Percentiles rank a stretch among this genome's conserved stretches.
Conservation (phyloP, 2,888 invertebrate genomes). For the Clanis bilineata region DNA sequence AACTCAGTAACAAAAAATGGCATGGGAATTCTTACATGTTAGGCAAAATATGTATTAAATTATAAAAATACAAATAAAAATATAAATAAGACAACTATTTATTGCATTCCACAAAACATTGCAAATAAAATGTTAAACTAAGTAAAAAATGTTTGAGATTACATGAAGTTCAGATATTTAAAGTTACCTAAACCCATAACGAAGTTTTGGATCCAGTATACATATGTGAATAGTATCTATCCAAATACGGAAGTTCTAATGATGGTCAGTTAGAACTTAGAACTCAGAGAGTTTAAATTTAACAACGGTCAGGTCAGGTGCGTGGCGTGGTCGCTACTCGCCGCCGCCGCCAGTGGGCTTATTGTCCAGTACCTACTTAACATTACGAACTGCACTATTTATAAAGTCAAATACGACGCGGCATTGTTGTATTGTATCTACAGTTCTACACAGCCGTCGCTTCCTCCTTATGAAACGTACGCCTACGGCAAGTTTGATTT, state of each 20-base stretch:
- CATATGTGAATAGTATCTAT: neutral
- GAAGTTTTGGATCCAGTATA: too few species aligned
- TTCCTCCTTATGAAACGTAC: conserved; percentile 66
- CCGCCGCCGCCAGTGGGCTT: conserved; percentile 27
- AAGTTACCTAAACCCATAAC: too few species aligned
- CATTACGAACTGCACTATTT: conserved; percentile 67
- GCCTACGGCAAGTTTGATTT: conserved; percentile 52
- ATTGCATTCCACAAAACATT: too few species aligned
- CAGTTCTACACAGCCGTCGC: conserved; percentile 51
- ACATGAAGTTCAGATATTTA: too few species aligned
- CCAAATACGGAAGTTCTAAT: neutral
- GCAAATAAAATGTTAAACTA: too few species aligned
- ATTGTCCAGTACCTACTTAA: conserved; percentile 44
- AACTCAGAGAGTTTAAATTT: conserved; percentile 23
- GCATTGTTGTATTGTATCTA: conserved; percentile 76
- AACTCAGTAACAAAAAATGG: too few species aligned
- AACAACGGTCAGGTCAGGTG: conserved; percentile 19
- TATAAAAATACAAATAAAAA: too few species aligned
- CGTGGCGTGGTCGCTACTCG: too few species aligned
- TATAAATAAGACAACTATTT: too few species aligned
- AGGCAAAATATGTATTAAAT: too few species aligned
- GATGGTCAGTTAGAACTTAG: neutral
- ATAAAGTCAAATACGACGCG: conserved; percentile 72
- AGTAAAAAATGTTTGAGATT: too few species aligned
- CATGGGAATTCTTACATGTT: too few species aligned